A percentile compares a stretch with the other conserved stretches of the same genome.
Evolutionary conservation across 2,888 invertebrate species (phyloP).

Genomic region (Sarcophaga variegata): DNA sequence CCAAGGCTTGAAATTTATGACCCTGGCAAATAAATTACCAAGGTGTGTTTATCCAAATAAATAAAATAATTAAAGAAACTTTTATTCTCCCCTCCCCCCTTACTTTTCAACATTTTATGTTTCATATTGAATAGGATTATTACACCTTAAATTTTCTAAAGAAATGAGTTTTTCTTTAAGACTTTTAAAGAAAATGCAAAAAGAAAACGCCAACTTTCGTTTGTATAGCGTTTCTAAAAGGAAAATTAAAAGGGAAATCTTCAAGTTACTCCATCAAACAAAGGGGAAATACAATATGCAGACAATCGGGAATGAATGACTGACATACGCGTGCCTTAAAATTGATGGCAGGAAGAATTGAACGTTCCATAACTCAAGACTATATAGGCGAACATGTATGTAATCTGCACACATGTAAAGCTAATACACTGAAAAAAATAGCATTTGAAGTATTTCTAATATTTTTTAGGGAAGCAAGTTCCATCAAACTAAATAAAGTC

Average conservation of each 20-base stretch:
- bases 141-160: background rate
- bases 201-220: background rate
- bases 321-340: conserved; percentile 42
- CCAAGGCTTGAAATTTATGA: background rate
- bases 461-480: too few species aligned
- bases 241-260: background rate
- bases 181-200: background rate
- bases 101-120: too few species aligned
- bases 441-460: too few species aligned
- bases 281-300: background rate
- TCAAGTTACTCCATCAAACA: background rate
- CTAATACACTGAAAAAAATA: too few species aligned
- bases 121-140: background rate
- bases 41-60: conserved; percentile 33
- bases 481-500: too few species aligned
- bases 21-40: conserved; percentile 10
- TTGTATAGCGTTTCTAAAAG: background rate
- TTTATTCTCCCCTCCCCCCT: background rate
- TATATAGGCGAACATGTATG: background rate
- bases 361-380: conserved; percentile 13
- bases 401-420: too few species aligned
- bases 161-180: background rate
- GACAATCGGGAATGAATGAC: background rate
- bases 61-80: conserved; percentile 22
- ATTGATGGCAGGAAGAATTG: conserved; percentile 27